Base-by-base conservation (phyloP, 2,888 invertebrate genomes). In the Sarcophaga variegata region DNA sequence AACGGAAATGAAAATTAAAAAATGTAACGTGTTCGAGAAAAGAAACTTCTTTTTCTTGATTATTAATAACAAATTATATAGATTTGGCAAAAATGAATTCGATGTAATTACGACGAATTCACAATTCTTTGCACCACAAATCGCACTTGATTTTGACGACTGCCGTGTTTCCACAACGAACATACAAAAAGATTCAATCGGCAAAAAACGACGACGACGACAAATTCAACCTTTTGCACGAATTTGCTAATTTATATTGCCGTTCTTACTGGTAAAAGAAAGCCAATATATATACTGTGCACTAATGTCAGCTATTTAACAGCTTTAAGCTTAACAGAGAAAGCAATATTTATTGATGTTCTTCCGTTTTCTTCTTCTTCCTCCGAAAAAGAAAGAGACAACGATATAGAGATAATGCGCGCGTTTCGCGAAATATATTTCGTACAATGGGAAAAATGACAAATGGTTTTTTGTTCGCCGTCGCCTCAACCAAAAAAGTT, bases 81-180 rank as follows among this genome's bases (percentile, higher is more conserved):
- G 82, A 81, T 87, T 87, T 87, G 84, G 84, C 84, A 84, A 84
- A 54, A 76, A 80, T 76, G 87, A 87, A 87, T 87, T 87, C 87
- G 87, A 80, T 87, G 84, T 82, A 82, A 81, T 76, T 87, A 88
- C 87, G 85, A 89, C 88, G 89, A 89, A 88, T 89, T 88, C 87
- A 87, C 84, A 89, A 89, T 88, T 89, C 89, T 88, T 87, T 87
- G 84, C 87, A 87, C 87, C 87, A 88, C 87, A 88, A 89, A 89
- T 89, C 89, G 88, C 86, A 89, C 89, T 88, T 88, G 88, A 89
- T 88, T 86, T 87, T 87, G 85, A 85, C 88, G 88, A 88, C 84
- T 84, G 85, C 79, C 79, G 80, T 85, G 64, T 87, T 79, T 67
- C 54, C 54, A 83, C 87, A 85, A 87, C 86, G 88, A 88, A 87